Conservation (phyloP, 2,888 invertebrate species). For the Tanytarsus gracilentus region DNA sequence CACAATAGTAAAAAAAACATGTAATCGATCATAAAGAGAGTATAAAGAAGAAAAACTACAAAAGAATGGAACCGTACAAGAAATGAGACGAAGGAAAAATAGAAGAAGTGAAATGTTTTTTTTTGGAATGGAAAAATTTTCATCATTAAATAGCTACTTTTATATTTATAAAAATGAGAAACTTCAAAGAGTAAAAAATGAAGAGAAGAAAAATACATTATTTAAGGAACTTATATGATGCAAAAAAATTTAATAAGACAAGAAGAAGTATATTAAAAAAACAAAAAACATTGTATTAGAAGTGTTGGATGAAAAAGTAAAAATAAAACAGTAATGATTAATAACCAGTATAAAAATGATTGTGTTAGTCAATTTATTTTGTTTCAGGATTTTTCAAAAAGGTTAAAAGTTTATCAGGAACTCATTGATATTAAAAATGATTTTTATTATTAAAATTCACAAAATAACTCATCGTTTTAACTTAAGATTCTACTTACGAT, state of each 20-base stretch:
- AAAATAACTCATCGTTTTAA: too few relatives aligned
- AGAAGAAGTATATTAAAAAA: neutral
- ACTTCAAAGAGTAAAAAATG: neutral
- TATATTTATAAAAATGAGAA: slow-evolving; percentile 19
- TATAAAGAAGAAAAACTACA: slow-evolving; percentile 10
- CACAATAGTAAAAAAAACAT: neutral
- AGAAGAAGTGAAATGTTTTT: slow-evolving; percentile 10
- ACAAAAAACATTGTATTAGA: neutral
- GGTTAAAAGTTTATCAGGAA: too few relatives aligned
- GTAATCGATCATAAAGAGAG: neutral
- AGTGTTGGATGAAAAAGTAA: slow-evolving; percentile 1
- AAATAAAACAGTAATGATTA: too few relatives aligned
- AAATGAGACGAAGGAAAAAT: neutral
- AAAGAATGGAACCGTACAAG: slow-evolving; percentile 3
- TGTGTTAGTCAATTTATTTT: neutral
- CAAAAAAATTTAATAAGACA: slow-evolving; percentile 3
- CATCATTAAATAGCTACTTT: slow-evolving; percentile 26
- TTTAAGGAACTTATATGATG: too few relatives aligned
- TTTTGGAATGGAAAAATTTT: slow-evolving; percentile 7
- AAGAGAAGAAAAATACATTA: neutral
- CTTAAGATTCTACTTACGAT: neutral
- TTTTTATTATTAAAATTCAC: too few relatives aligned
- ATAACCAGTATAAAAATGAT: too few relatives aligned
- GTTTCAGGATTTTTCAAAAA: too few relatives aligned
- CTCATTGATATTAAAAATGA: too few relatives aligned